phyloP scores from a whole-genome alignment of 2,888 invertebrate species.

The Lapara coniferarum region DNA sequence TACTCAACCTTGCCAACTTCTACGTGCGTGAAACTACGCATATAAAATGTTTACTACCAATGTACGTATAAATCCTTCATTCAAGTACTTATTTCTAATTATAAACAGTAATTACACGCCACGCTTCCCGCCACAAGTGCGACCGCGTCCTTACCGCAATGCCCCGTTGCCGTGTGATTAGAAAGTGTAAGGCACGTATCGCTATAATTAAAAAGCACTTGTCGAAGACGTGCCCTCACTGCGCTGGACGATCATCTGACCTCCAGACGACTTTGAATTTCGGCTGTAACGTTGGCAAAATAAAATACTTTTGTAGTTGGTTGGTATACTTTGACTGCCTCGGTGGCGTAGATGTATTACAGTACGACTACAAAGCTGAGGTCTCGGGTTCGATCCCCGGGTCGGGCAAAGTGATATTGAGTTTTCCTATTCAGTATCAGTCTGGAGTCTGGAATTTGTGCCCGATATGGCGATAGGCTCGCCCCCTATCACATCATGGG shows the following conservation, averaged over 20 bases:
- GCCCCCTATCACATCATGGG: no score
- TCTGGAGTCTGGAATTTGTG: no score
- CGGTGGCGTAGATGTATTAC: no score
- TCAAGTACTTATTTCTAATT: background rate
- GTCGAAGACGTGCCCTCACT: conserved; percentile 61
- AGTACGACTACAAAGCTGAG: no score
- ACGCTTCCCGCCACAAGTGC: background rate
- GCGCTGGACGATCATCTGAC: conserved; percentile 50
- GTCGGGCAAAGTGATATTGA: no score
- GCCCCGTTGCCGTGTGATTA: conserved; percentile 61
- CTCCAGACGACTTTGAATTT: conserved; percentile 54
- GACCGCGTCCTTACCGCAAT: background rate
- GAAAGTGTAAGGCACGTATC: conserved; percentile 65
- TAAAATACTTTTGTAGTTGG: background rate
- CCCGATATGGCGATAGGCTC: no score
- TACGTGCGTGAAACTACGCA: no score
- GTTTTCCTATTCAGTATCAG: no score
- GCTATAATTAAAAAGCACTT: conserved; percentile 68
- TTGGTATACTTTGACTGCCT: no score
- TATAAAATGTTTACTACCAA: no score
- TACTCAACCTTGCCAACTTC: no score
- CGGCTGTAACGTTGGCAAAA: conserved; percentile 56
- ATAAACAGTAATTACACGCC: background rate
- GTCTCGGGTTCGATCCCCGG: no score
- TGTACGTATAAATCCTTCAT: background rate